phyloP scores from a whole-genome alignment of 2,888 invertebrate genomes.

The Diadromus collaris region DNA sequence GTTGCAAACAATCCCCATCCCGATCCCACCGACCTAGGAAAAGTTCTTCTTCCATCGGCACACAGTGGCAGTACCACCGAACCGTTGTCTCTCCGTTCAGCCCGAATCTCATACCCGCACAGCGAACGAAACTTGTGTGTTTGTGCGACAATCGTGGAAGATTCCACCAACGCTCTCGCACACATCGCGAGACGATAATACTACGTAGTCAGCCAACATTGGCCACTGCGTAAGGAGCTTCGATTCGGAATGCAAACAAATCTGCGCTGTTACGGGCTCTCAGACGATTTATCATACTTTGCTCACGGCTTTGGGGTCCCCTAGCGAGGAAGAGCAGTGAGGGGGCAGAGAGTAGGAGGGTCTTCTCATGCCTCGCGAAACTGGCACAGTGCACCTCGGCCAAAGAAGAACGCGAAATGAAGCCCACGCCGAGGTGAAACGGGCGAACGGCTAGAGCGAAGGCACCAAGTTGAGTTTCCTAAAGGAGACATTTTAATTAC shows the following conservation, averaged over 20 bases:
- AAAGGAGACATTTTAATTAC: conserved; percentile 76
- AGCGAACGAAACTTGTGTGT: conserved; percentile 4
- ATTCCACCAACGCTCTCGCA: conserved; percentile 7
- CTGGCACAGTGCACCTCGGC: conserved; percentile 40
- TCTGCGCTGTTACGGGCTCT: conserved; percentile 31
- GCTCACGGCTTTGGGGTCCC: conserved; percentile 11
- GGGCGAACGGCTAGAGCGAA: conserved; percentile 24
- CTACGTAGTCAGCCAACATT: conserved; percentile 28
- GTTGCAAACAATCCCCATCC: conserved; percentile 43
- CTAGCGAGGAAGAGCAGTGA: neutral
- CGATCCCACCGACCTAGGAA: conserved; percentile 15
- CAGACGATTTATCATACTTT: conserved; percentile 49
- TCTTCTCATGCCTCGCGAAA: conserved; percentile 22
- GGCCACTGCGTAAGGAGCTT: conserved; percentile 21
- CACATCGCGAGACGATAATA: conserved; percentile 2
- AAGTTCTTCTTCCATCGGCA: conserved; percentile 44
- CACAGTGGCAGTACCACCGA: neutral
- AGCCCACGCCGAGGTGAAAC: conserved; percentile 29
- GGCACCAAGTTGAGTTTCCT: conserved; percentile 66
- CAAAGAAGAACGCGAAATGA: conserved; percentile 48
- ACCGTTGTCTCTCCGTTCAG: conserved; percentile 14
- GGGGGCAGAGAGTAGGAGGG: neutral
- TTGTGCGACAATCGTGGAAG: conserved; percentile 6
- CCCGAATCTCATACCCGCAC: conserved; percentile 3
- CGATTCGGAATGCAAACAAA: conserved; percentile 43